Evolutionary conservation across 2,113 vertebrate species (phyloP), one percentile per base, ranked within the genome.

Genomic region (Panthera uncia): DNA sequence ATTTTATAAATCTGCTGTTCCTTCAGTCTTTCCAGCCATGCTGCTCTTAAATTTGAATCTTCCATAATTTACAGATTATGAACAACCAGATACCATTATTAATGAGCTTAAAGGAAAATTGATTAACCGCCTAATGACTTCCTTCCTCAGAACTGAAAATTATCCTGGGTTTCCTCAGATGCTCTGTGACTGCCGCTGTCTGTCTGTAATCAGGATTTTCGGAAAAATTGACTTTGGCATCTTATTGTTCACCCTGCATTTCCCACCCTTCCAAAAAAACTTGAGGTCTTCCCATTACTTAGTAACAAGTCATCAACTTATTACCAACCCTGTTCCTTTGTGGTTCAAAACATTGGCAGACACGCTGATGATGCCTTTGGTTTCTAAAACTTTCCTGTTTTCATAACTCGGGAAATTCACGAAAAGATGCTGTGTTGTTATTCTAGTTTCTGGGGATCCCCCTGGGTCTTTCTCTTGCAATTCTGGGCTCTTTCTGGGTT

Each of bases 71-170:
- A 91, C 25, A 73, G 89, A 68, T 97, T 96, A 74, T 33, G 3
- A 97, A 96, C 97, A 96, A 97, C 88, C 93, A 97, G 89, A 69
- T 98, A 89, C 91, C 55, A 69, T 98, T 98, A 93, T 98, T 98
- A 97, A 89, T 96, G 84, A 88, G 25, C 94, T 97, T 95, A 98
- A 98, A 96, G 84, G 38, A 97, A 82, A 98, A 98, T 98, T 98
- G 89, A 98, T 98, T 98, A 98, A 82, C 97, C 73, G 97, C 76
- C 61, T 91, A 95, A 36, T 98, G 97, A 97, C 95, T 97, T 97
- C 94, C 93, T 98, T 57, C 85, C 87, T 83, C 29, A 96, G 45
- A 73, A 95, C 66, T 95, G 93, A 98, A 97, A 86, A 94, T 66
- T 57, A 68, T 11, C 94, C 95, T 98, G 87, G 36, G 73, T 98